Percentiles rank a stretch among this genome's conserved stretches.
These are phyloP conservation scores for Phalacrocorax carbo DNA, from an alignment of 2,113 vertebrate genomes.

Conservation along the genomic window DNA sequence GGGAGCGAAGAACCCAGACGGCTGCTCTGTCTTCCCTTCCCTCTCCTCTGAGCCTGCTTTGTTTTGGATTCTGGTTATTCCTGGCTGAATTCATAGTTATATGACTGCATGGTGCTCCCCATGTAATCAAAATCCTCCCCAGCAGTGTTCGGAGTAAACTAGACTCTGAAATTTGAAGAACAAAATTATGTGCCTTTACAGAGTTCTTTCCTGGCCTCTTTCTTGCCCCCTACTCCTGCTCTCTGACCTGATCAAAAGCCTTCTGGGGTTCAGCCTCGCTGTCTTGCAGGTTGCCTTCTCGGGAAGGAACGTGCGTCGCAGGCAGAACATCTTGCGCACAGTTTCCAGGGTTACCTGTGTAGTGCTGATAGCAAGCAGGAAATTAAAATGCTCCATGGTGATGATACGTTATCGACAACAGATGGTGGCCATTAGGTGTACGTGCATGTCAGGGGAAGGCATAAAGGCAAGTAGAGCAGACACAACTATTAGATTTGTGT, in stretches of 20 bases:
- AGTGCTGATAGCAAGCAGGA: constrained; percentile 77
- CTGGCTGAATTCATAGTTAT: neutral
- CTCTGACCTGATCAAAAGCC: neutral
- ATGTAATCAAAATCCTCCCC: neutral
- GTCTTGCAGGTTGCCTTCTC: neutral
- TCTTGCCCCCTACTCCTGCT: neutral
- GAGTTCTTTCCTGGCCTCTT: neutral
- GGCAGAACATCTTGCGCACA: neutral
- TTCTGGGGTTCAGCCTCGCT: neutral
- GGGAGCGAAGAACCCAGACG: neutral
- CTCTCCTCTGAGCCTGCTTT: neutral
- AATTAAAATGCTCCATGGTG: constrained; percentile 77
- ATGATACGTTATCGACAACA: constrained; percentile 60
- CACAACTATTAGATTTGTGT: neutral
- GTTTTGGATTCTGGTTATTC: neutral
- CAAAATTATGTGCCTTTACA: neutral
- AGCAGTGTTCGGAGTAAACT: neutral
- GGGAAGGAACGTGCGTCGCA: neutral
- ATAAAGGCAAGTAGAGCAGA: constrained; percentile 20
- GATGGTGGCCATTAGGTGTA: constrained; percentile 65
- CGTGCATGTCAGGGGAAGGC: constrained; percentile 25
- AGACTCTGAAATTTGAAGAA: neutral
- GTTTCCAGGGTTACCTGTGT: constrained; percentile 81
- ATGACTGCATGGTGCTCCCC: neutral
- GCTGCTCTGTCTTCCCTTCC: neutral